Base-by-base conservation (phyloP, 2,113 vertebrate species). In the Axis porcinus region DNA sequence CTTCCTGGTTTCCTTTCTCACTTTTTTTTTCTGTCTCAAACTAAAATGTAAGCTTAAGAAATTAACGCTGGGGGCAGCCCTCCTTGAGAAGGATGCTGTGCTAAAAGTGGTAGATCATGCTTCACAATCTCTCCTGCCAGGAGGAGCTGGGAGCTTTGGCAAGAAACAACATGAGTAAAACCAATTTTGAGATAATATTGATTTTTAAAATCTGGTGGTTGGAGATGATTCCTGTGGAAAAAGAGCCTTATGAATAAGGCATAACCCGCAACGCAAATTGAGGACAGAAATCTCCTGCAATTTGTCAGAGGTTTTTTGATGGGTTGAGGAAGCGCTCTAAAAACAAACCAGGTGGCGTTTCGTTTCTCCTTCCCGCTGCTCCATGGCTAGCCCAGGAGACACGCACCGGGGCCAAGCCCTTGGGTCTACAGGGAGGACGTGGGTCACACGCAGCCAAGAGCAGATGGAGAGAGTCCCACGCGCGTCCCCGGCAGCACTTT, bases 161-260 rank as follows among this genome's bases (percentile, higher is more conserved):
- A 88, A 97, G 97, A 96, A 96, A 23, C 91, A 0, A 86, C 91
- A 70, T 85, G 94, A 97, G 83, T 78, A 89, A 96, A 98, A 96
- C 97, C 97, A 97, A 93, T 81, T 97, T 97, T 94, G 83, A 98
- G 97, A 98, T 96, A 98, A 98, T 96, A 94, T 92, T 97, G 97
- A 96, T 98, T 97, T 97, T 55, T 89, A 96, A 97, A 97, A 98
- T 95, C 88, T 97, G 45, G 95, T 93, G 96, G 93, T 86, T 93
- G 67, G 95, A 87, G 93, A 86, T 94, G 96, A 97, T 91, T 94
- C 62, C 86, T 97, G 95, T 90, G 97, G 94, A 97, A 98, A 98
- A 97, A 83, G 95, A 97, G 96, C 45, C 89, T 89, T 76, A 90
- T 94, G 96, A 97, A 62, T 91, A 97, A 83, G 97, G 96, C 97